A percentile compares a stretch with the other conserved stretches of the same genome.
phyloP scores from a whole-genome alignment of 2,113 vertebrate genomes.

The Ancistrus triradiatus region DNA sequence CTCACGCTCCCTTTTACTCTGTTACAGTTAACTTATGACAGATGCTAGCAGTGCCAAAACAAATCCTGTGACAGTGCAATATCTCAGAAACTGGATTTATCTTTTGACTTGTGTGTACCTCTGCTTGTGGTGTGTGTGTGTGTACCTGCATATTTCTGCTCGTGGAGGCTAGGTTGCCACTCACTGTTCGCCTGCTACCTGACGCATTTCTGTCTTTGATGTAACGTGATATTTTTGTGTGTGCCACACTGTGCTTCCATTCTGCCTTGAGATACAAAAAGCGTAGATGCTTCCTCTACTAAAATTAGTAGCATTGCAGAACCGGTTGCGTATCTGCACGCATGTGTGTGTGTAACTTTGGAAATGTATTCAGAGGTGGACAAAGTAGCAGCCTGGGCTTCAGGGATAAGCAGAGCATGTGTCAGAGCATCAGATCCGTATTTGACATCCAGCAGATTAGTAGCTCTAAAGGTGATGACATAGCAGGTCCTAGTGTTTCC shows the following conservation, averaged over 20 bases:
- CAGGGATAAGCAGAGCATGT: too few relatives aligned
- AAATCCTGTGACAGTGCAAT: slow-evolving; percentile 36
- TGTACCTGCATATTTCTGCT: slow-evolving; percentile 27
- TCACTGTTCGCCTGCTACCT: slow-evolving; percentile 52
- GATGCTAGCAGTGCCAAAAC: slow-evolving; percentile 30
- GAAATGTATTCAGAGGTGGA: neutral
- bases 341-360: neutral
- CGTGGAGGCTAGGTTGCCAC: slow-evolving; percentile 47
- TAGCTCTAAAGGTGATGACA: too few relatives aligned
- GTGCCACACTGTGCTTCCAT: neutral
- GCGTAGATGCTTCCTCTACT: neutral
- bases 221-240: slow-evolving; percentile 9
- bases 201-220: slow-evolving; percentile 34
- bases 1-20: slow-evolving; percentile 25
- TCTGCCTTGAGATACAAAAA: neutral
- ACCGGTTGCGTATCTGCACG: neutral
- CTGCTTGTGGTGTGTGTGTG: slow-evolving; percentile 15
- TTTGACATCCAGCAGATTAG: too few relatives aligned
- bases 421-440: too few relatives aligned
- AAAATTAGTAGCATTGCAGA: neutral
- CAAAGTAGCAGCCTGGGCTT: too few relatives aligned
- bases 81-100: slow-evolving; percentile 14
- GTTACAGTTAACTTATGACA: slow-evolving; percentile 42
- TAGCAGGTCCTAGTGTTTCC: too few relatives aligned
- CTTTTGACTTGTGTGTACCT: slow-evolving; percentile 10